These are phyloP conservation scores for Cantharis nigra DNA, from an alignment of 2,888 invertebrate species.

Conservation along the genomic window DNA sequence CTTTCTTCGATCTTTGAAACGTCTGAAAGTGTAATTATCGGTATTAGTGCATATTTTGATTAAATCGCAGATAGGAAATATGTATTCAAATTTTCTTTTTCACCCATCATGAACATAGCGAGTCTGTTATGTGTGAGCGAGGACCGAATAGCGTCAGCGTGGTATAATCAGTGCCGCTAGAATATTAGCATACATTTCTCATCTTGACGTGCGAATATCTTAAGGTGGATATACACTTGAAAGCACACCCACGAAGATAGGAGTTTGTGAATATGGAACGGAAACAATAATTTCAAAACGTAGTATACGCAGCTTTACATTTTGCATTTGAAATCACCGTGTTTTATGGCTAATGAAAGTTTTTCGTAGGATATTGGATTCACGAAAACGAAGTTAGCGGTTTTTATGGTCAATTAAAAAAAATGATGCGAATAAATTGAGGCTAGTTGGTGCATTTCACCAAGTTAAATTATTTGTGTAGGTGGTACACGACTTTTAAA, in stretches of 20 bases:
- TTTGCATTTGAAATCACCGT: background rate
- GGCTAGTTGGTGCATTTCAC: background rate
- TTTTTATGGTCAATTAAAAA: background rate
- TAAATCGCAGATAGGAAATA: background rate
- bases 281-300: too few relatives aligned
- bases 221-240: background rate
- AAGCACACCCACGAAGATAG: too few relatives aligned
- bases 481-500: background rate
- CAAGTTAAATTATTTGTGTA: background rate
- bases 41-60: background rate
- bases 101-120: background rate
- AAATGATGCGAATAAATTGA: background rate
- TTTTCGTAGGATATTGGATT: background rate
- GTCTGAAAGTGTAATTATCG: background rate
- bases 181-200: background rate
- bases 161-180: background rate
- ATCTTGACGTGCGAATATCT: background rate
- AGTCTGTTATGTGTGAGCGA: background rate
- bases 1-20: background rate
- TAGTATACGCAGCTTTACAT: background rate
- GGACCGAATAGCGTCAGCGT: background rate
- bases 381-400: background rate
- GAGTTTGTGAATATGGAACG: too few relatives aligned
- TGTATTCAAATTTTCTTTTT: background rate
- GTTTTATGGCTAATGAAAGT: background rate